Evolutionary conservation across 1,140 invertebrate species (phyloP).

Genomic region (Ostrea edulis): DNA sequence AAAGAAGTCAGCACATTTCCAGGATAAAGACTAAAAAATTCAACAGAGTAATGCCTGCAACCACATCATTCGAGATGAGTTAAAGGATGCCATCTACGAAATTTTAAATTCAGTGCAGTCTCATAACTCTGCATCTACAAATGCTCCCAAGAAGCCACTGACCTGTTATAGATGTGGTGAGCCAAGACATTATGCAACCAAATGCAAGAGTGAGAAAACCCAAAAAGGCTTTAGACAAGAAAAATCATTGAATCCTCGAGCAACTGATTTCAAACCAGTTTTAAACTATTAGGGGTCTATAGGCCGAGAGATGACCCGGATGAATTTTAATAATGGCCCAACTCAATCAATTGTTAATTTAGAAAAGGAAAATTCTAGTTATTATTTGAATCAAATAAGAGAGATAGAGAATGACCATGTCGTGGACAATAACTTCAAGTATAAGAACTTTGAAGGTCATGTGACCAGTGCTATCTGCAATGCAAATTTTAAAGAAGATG

Average conservation of each 20-base stretch:
- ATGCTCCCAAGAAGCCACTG: background rate
- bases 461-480: background rate
- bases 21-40: background rate
- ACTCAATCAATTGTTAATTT: background rate
- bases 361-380: background rate
- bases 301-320: slow-evolving; percentile 4
- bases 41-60: background rate
- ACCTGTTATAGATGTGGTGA: background rate
- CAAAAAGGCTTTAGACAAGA: background rate
- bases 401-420: background rate
- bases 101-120: background rate
- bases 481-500: background rate
- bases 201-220: background rate
- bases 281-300: slow-evolving; percentile 35
- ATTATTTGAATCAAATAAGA: background rate
- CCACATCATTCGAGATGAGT: background rate
- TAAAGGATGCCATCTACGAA: background rate
- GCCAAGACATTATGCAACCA: background rate
- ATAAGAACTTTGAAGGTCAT: background rate
- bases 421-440: too few species aligned
- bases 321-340: background rate
- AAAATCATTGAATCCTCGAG: background rate
- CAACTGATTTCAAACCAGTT: background rate
- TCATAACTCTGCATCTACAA: background rate
- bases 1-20: background rate